A percentile compares a stretch with the other conserved stretches of the same genome.
These are phyloP conservation scores for Leucopsar rothschildi DNA, from an alignment of 2,113 vertebrate genomes.

Conservation along the genomic window DNA sequence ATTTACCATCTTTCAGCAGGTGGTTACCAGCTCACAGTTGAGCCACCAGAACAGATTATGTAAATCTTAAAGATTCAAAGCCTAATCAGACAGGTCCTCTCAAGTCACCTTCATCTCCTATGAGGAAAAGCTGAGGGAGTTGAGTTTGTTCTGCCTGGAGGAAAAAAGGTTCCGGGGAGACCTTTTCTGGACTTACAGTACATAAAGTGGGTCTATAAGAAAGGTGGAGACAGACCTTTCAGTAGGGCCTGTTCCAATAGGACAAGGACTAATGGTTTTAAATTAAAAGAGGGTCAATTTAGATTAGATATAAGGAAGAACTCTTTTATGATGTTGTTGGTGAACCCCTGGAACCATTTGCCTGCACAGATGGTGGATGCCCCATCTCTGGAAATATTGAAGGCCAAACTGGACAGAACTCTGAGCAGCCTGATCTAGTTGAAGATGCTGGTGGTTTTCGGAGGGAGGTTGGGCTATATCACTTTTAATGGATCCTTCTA, in stretches of 20 bases:
- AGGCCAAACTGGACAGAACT: background rate
- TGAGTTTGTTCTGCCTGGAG: background rate
- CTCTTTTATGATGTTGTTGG: background rate
- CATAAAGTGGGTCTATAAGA: background rate
- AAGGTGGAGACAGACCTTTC: background rate
- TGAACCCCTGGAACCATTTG: background rate
- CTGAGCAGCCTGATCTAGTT: background rate
- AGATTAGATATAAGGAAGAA: background rate
- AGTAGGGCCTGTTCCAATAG: background rate
- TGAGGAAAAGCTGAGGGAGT: background rate
- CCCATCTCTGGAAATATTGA: background rate
- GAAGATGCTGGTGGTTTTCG: background rate
- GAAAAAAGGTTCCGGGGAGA: background rate
- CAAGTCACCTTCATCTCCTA: background rate
- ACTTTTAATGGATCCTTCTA: background rate
- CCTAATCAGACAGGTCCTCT: background rate
- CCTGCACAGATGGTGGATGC: background rate
- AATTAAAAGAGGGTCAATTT: background rate
- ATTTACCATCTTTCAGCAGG: constrained; percentile 32
- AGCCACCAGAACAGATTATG: constrained; percentile 30
- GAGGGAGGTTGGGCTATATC: accelerated
- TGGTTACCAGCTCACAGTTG: constrained; percentile 8
- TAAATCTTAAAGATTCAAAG: constrained; percentile 26
- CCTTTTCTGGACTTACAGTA: background rate
- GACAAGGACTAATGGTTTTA: background rate